Percentiles rank a stretch among this genome's conserved stretches.
Conservation (phyloP, 1,140 invertebrate genomes). For the Drosophila burlai region DNA sequence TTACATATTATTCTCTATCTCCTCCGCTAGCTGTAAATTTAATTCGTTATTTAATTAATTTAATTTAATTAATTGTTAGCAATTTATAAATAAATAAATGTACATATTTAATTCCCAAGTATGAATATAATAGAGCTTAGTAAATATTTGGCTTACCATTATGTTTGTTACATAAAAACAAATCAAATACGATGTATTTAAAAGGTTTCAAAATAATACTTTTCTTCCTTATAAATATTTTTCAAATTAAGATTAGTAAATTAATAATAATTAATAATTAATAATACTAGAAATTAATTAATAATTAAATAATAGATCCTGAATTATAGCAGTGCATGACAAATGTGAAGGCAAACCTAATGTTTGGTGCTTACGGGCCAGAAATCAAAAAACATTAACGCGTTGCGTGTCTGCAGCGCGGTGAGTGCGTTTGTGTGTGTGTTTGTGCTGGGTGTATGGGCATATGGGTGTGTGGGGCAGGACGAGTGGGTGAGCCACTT, state of each 20-base stretch:
- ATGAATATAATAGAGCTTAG: neutral
- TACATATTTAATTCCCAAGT: no score
- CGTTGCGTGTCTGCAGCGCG: slow-evolving; percentile 64
- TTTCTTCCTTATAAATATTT: no score
- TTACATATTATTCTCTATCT: no score
- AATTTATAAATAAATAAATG: no score
- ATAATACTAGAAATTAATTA: no score
- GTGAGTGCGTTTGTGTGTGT: slow-evolving; percentile 3
- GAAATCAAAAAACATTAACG: slow-evolving; percentile 82
- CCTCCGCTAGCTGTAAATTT: no score
- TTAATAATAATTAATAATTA: no score
- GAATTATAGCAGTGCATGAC: slow-evolving; percentile 9
- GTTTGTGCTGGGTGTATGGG: slow-evolving; percentile 9
- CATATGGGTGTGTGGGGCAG: slow-evolving; percentile 21
- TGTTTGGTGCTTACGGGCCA: slow-evolving; percentile 55
- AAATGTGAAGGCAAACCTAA: slow-evolving; percentile 36
- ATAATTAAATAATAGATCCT: no score
- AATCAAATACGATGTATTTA: rapidly evolving
- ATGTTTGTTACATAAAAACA: neutral
- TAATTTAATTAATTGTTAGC: no score
- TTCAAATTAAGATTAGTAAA: no score
- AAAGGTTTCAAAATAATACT: neutral
- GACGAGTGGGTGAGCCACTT: slow-evolving; percentile 57
- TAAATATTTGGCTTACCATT: neutral
- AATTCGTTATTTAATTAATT: no score